A percentile compares a stretch with the other conserved stretches of the same genome.
Evolutionary conservation across 2,888 invertebrate species (phyloP).

Genomic region (Strigamia maritima): DNA sequence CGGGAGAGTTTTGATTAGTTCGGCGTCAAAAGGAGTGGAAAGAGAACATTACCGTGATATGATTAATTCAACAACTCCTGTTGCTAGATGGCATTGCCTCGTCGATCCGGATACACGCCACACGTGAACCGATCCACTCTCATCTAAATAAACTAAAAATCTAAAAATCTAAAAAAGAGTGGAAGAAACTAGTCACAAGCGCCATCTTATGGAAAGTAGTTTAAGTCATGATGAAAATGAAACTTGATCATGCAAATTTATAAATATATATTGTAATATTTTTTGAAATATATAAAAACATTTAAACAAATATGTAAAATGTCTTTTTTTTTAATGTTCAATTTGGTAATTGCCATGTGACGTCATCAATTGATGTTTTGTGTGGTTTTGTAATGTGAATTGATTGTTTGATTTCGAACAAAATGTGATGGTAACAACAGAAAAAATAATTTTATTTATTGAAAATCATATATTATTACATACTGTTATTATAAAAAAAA

Average conservation of each 20-base stretch:
- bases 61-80: conserved; percentile 40
- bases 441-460: too few species aligned
- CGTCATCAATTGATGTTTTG: too few species aligned
- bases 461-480: not conserved
- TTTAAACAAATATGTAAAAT: not conserved
- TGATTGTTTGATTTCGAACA: not conserved
- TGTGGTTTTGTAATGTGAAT: too few species aligned
- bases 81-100: conserved; percentile 42
- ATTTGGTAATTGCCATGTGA: too few species aligned
- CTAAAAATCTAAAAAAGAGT: not conserved
- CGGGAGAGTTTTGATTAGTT: conserved; percentile 59
- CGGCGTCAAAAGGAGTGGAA: conserved; percentile 44
- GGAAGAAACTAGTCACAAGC: not conserved
- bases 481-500: not conserved
- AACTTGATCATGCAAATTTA: not conserved
- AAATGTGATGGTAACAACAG: not conserved
- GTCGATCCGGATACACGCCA: conserved; percentile 37
- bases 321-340: too few species aligned
- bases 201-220: too few species aligned
- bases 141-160: not conserved
- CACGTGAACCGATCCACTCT: not conserved
- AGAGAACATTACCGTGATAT: conserved; percentile 41
- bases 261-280: not conserved
- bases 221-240: too few species aligned
- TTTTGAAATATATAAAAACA: not conserved